Conservation (phyloP, 2,113 vertebrate genomes). For the Burhinus bistriatus region DNA sequence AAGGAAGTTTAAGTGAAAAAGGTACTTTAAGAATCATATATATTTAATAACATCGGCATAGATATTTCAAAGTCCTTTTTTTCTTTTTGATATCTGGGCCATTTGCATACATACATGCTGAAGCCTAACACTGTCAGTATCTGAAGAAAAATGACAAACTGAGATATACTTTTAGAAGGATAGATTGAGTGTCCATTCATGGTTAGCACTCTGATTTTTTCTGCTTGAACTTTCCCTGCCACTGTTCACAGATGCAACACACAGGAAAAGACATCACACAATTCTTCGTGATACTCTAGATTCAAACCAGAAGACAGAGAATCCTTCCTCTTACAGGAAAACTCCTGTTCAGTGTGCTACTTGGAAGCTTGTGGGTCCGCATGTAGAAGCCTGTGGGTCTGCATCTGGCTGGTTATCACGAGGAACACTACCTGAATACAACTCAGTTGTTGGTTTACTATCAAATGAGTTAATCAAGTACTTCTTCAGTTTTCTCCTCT, state of each 20-base stretch:
- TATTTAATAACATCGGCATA: slow-evolving; percentile 38
- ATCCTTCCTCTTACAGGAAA: neutral
- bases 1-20: slow-evolving; percentile 35
- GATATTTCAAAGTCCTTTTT: slow-evolving; percentile 46
- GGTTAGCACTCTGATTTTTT: neutral
- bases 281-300: neutral
- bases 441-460: neutral
- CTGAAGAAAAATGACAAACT: neutral
- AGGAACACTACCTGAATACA: neutral
- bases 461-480: neutral
- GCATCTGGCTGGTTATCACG: neutral
- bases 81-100: slow-evolving; percentile 14
- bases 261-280: neutral
- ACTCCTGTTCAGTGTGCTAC: neutral
- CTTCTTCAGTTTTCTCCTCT: neutral
- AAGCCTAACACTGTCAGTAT: neutral
- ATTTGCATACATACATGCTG: slow-evolving; percentile 5
- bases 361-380: neutral
- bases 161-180: neutral
- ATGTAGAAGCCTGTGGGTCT: neutral
- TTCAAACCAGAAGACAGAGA: neutral
- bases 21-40: slow-evolving; percentile 48
- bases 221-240: neutral
- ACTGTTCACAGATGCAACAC: neutral
- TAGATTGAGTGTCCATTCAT: neutral